These are phyloP conservation scores for Merluccius polli DNA, from an alignment of 2,797 vertebrate genomes.

Conservation along the genomic window DNA sequence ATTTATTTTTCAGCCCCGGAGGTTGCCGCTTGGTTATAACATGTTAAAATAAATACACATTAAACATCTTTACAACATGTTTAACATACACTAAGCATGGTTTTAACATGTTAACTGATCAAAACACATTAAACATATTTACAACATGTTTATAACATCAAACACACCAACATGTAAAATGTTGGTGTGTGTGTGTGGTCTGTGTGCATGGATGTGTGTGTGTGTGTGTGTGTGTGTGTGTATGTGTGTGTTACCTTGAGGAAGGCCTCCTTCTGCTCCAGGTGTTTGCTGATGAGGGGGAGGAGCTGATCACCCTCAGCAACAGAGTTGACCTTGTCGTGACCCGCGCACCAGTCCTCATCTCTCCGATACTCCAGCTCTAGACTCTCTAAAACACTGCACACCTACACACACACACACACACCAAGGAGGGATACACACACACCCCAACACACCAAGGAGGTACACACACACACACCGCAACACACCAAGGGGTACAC, in stretches of 20 bases:
- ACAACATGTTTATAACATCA: not conserved
- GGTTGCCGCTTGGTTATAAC: no score
- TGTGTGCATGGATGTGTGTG: not conserved
- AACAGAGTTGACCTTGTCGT: slow-evolving; percentile 85
- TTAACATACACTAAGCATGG: no score
- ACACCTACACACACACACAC: slow-evolving; percentile 75
- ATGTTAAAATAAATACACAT: no score
- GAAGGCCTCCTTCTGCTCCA: slow-evolving; percentile 99
- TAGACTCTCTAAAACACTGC: slow-evolving; percentile 93
- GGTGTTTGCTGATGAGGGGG: slow-evolving; percentile 95
- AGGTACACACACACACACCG: not conserved
- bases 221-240: not conserved
- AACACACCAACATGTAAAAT: not conserved
- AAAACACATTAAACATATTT: no score
- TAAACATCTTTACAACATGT: no score
- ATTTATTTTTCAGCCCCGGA: no score
- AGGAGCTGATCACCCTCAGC: slow-evolving; percentile 89
- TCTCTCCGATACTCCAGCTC: slow-evolving; percentile 95
- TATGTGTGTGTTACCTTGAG: slow-evolving; percentile 80
- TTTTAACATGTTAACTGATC: no score
- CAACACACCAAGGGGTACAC: not conserved
- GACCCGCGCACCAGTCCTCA: slow-evolving; percentile 94
- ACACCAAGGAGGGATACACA: no score
- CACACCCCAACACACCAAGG: slow-evolving; percentile 1
- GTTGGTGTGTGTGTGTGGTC: no score